Percentiles rank a stretch among this genome's conserved stretches.
Evolutionary conservation across 2,113 vertebrate genomes (phyloP).

Genomic region (Rhabdomys dilectus): DNA sequence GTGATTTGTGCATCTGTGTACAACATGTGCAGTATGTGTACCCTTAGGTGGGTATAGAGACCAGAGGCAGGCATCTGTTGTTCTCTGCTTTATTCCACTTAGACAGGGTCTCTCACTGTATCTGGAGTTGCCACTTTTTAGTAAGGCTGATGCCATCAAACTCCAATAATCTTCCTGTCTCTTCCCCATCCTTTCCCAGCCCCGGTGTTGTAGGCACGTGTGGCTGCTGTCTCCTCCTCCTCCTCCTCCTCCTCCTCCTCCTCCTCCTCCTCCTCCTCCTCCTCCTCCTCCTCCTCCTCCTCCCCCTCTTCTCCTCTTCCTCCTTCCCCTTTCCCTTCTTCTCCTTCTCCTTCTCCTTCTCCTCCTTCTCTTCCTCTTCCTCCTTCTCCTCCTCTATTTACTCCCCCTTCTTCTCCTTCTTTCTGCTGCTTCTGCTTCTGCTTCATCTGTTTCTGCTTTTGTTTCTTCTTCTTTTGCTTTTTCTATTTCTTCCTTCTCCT

Average conservation of each 20-base stretch:
- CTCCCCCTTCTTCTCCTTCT: neutral
- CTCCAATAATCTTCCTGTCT: neutral
- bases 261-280: neutral
- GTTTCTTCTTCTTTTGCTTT: fast-evolving
- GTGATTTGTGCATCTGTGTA: neutral
- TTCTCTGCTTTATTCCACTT: neutral
- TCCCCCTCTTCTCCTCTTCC: too few relatives aligned
- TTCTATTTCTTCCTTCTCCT: neutral
- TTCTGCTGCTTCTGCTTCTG: too few relatives aligned
- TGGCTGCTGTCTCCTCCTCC: too few relatives aligned
- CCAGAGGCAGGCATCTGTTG: neutral
- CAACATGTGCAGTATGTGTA: neutral
- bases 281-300: neutral
- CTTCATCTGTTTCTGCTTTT: too few relatives aligned
- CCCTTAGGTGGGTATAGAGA: neutral
- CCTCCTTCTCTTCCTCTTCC: fast-evolving
- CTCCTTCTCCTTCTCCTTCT: neutral
- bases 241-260: neutral
- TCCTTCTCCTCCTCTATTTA: neutral
- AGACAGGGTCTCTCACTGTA: neutral
- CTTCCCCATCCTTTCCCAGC: too few relatives aligned
- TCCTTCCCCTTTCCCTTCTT: too few relatives aligned
- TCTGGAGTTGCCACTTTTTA: neutral
- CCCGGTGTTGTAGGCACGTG: neutral
- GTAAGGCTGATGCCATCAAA: neutral